Evolutionary conservation across 2,797 vertebrate genomes (phyloP).

Genomic region (Geotrypetes seraphini): DNA sequence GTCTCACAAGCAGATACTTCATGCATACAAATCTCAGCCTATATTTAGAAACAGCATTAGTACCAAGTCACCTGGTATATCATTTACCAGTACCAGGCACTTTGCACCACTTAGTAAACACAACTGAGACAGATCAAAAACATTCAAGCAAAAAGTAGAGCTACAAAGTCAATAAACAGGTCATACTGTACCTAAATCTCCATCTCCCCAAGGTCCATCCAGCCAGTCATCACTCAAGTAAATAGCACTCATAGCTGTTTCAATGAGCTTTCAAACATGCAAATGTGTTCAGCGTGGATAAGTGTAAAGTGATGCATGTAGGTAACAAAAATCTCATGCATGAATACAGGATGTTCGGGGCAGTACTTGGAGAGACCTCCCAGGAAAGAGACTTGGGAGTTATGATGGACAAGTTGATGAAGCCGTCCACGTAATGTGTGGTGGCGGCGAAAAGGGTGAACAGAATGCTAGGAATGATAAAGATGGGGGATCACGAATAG

Average conservation of each 20-base stretch:
- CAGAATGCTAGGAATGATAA: no score
- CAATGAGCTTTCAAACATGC: constrained; percentile 31
- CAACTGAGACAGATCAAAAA: constrained; percentile 2
- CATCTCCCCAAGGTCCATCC: constrained; percentile 84
- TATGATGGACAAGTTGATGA: no score
- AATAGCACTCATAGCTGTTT: constrained; percentile 61
- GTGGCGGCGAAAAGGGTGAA: no score
- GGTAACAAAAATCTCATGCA: no score
- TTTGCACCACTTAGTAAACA: constrained; percentile 24
- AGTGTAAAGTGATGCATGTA: no score
- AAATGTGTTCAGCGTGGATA: no score
- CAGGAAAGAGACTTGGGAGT: no score
- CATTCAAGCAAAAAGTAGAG: neutral
- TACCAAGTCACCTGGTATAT: constrained; percentile 26
- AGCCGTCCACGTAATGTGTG: no score
- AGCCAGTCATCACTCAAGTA: constrained; percentile 63
- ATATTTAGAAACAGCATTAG: constrained; percentile 35
- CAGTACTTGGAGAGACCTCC: no score
- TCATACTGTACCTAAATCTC: constrained; percentile 76
- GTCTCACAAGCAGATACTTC: constrained; percentile 2
- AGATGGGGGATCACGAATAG: no score
- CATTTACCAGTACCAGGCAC: constrained; percentile 17
- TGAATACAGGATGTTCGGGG: no score
- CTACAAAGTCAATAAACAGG: constrained; percentile 3
- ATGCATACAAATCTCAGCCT: constrained; percentile 14